Base-by-base conservation (phyloP, 1,140 invertebrate species). In the Venturia canescens region DNA sequence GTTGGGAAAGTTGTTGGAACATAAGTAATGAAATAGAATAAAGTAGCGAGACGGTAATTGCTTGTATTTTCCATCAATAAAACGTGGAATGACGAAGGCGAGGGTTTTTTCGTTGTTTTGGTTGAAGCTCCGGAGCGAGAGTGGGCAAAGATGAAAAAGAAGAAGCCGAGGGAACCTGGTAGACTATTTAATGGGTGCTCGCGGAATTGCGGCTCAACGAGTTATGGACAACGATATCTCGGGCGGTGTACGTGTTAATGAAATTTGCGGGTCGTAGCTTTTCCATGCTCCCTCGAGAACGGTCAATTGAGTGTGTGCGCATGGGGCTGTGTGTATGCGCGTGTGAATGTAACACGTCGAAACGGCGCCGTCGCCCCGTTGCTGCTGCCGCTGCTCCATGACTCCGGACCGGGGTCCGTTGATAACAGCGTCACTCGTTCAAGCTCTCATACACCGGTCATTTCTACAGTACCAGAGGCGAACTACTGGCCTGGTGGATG, bases 201-300 rank as follows among this genome's bases (percentile, higher is more conserved):
- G 70, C 72, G 80, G 83, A 85, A 85, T 85, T 84, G 79, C 82
- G 79, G 63, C 77, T 27, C 66, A 60, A 71, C 84, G 84, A 86
- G 81, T 86, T 86, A 87, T 84, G 82, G 79, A 84, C 82, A 84
- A 84, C 78, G 80, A 78, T 86, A 86, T 85, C 82, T 84, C 69
- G 72, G 66, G 57, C 76, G 29, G 66, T 79, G 83, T 84, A 82
- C 84, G 83, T 84, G 86, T 87, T 88, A 87, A 88, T 87, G 86
- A 88, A 87, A 88, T 88, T 87, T 86, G 84, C 84, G 82, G 85
- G 80, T 87, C 85, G 83, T 87, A 86, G 84, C 84, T 87, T 86
- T 85, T 84, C 83, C 70, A 76, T 67, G 70, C 78, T 81, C 83
- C 78, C 78, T 83, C 81, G 84, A 80, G 77, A 80, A 66, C 77